Evolutionary conservation across 2,113 vertebrate genomes (phyloP).

Genomic region (Scatophagus argus): DNA sequence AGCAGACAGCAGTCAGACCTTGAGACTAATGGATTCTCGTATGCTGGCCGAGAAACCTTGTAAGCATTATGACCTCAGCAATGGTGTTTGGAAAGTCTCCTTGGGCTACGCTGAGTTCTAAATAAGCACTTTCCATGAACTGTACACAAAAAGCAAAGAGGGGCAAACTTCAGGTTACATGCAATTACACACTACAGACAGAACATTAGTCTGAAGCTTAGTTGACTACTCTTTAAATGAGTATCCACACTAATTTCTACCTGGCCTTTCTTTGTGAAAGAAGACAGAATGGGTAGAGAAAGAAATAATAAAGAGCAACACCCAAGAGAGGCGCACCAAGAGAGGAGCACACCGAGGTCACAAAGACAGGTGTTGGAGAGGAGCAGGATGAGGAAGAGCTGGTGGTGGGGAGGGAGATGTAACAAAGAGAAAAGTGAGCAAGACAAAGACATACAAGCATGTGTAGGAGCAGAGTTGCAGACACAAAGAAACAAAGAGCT

Average conservation of each 20-base stretch:
- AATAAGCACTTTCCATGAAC: constrained; percentile 70
- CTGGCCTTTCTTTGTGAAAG: constrained; percentile 66
- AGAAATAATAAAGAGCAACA: constrained; percentile 73
- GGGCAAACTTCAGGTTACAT: constrained; percentile 57
- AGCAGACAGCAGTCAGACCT: constrained; percentile 66
- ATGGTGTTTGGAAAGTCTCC: constrained; percentile 64
- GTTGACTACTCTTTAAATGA: constrained; percentile 49
- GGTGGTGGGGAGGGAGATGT: constrained; percentile 52
- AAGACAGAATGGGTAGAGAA: constrained; percentile 45
- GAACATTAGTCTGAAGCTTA: constrained; percentile 50
- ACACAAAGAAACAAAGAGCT: constrained; percentile 79
- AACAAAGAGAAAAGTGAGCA: constrained; percentile 72
- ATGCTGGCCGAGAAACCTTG: constrained; percentile 53
- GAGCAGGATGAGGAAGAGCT: constrained; percentile 54
- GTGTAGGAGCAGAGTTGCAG: constrained; percentile 49
- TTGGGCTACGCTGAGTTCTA: constrained; percentile 63
- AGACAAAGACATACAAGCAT: constrained; percentile 69
- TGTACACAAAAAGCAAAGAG: constrained; percentile 60
- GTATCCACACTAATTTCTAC: constrained; percentile 58
- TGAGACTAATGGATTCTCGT: constrained; percentile 70
- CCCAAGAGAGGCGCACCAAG: constrained; percentile 66
- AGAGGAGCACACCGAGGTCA: constrained; percentile 65
- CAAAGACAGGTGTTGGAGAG: constrained; percentile 49
- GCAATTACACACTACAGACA: constrained; percentile 67
- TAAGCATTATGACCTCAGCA: constrained; percentile 59